Base-by-base conservation (phyloP, 2,113 vertebrate genomes). In the Oncorhynchus gorbuscha region DNA sequence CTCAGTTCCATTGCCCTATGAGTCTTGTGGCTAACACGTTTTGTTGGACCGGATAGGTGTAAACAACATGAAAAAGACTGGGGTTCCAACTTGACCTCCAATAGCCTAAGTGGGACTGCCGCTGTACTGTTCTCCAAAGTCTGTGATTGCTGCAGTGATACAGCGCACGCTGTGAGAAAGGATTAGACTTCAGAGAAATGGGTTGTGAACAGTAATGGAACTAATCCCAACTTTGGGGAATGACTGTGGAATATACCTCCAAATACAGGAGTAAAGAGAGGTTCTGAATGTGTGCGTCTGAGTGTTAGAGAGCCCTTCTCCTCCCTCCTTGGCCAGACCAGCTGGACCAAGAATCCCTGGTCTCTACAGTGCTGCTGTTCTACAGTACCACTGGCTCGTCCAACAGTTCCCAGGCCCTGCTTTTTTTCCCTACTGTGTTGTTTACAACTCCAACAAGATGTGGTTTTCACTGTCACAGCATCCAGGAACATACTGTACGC, bases 351-450 rank as follows among this genome's bases (percentile, higher is more conserved):
- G 62, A 69, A 24, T 58, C n/a, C 3, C n/a, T 71, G 67, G 69
- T 69, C 75, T 86, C 78, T 51, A 24, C 22, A 32, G 62, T 78
- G 55, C 65, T 35, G 74, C 18, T 73, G 75, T 70, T 62, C 48
- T 22, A 79, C 79, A 78, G 78, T 80, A 87, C 77, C 79, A 58
- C 68, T 79, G 65, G 62, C 78, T 83, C 59, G 70, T 35, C 69
- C 13, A 22, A 67, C 35, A 12, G 84, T 92, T 94, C 92, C 92
- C 91, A 92, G 85, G 89, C 86, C 82, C 78, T 39, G 35, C 67
- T 67, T 79, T 80, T 86, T 80, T 82, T 83, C 86, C 80, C 58
- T 74, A 79, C 74, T 79, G 71, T 84, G 82, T 71, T 85, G 79
- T 77, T 86, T 86, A 82, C 48, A 45, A 45, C 9, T 11, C 39